Conservation (phyloP, 64 coral and sea anemone species). For the Anthopleura sola region DNA sequence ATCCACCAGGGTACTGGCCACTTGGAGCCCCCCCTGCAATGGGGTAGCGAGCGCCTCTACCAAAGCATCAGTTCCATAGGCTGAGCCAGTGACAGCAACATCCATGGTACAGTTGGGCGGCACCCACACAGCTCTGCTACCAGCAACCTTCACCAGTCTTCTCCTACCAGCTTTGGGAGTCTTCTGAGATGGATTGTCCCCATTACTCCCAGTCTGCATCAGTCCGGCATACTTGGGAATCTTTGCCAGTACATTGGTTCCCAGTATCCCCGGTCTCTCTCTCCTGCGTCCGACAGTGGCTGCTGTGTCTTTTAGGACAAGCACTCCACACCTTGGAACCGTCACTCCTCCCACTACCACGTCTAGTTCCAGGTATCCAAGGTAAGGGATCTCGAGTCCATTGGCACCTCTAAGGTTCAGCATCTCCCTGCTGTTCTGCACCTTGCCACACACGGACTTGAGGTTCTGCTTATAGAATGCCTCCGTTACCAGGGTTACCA, state of each 20-base stretch:
- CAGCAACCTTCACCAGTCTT: constrained; percentile 11
- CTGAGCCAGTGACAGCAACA: constrained; percentile 14
- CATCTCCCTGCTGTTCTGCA: not conserved
- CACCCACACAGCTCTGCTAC: constrained; percentile 35
- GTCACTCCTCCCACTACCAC: constrained; percentile 28
- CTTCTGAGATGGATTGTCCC: constrained; percentile 6
- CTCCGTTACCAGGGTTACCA: constrained; percentile 57
- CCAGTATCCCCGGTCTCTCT: constrained; percentile 33
- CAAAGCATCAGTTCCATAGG: not conserved
- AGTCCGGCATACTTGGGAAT: constrained; percentile 51
- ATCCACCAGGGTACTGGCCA: constrained; percentile 49
- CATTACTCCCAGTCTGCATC: constrained; percentile 11
- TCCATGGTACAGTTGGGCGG: constrained; percentile 26
- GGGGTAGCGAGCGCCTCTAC: constrained; percentile 24
- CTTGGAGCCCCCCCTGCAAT: constrained; percentile 34
- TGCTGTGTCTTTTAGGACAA: constrained; percentile 42
- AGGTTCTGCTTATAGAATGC: constrained; percentile 38
- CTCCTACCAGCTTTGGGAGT: not conserved
- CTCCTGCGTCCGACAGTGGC: constrained; percentile 32
- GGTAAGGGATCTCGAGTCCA: constrained; percentile 44
- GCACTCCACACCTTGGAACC: constrained; percentile 32
- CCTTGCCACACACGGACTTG: not conserved
- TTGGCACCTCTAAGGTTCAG: constrained; percentile 37
- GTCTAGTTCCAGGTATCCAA: constrained; percentile 40
- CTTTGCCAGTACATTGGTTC: constrained; percentile 47